Evolutionary conservation across 2,888 invertebrate genomes (phyloP).

Genomic region (Megastigmus dorsalis): DNA sequence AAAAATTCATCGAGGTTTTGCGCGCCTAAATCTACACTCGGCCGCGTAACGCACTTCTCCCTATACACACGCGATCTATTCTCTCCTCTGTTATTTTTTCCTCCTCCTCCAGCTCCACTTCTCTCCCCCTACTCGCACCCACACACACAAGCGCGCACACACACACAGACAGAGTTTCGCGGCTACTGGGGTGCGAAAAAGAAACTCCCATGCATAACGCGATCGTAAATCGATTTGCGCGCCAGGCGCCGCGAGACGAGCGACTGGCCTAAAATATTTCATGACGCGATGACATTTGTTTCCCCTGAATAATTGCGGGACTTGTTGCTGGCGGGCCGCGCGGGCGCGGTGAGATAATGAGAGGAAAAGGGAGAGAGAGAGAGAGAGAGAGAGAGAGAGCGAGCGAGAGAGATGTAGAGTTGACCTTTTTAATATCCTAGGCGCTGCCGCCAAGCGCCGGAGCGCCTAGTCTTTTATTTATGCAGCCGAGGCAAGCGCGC

Average conservation of each 20-base stretch:
- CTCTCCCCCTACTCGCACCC: too few relatives aligned
- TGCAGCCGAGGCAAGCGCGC: constrained; percentile 1
- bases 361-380: constrained; percentile 40
- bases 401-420: constrained; percentile 18
- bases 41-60: too few relatives aligned
- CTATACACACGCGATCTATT: constrained; percentile 55
- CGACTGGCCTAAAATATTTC: constrained; percentile 34
- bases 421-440: constrained; percentile 51
- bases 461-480: constrained; percentile 28
- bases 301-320: constrained; percentile 41
- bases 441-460: not conserved
- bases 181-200: not conserved
- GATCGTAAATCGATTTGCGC: constrained; percentile 58
- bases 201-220: constrained; percentile 49
- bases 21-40: constrained; percentile 66
- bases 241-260: too few relatives aligned
- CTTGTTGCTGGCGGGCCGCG: constrained; percentile 35
- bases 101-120: not conserved
- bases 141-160: too few relatives aligned
- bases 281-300: constrained; percentile 43
- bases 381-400: constrained; percentile 23
- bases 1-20: constrained; percentile 68
- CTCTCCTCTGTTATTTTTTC: constrained; percentile 37
- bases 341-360: constrained; percentile 33
- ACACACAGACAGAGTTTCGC: too few relatives aligned